Evolutionary conservation across 2,113 vertebrate species (phyloP), one percentile per base, ranked within the genome.

Genomic region (Eublepharis macularius): DNA sequence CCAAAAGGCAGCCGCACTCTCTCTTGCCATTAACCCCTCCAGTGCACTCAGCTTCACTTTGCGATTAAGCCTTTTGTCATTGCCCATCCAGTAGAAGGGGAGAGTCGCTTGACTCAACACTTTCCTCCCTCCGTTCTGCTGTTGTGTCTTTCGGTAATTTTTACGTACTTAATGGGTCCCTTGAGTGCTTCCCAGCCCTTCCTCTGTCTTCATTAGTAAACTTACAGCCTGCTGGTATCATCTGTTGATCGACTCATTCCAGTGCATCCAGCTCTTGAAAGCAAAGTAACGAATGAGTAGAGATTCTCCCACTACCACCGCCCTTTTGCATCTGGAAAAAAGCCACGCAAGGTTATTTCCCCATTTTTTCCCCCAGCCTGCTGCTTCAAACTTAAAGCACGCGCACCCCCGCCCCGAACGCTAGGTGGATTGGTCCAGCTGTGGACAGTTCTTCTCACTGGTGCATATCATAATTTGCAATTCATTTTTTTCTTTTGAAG

Each of bases 341-440:
- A 91, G 92, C 89, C 92, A 87, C n/a, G 32, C 32, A 76, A 90
- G 66, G 87, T 92, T 92, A 91, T 91, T 93, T 92, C 88, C 89
- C 88, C 26, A 3, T 21, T 86, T 85, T 74, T 63, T 80, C 78
- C 73, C 75, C 73, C 75, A 24, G 39, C 69, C 90, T 89, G 45
- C 80, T 86, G 84, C 81, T 90, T 57, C 78, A 76, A 49, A 63
- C 8, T 81, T 84, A 0, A 19, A 17, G 7, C 1, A 2, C 63
- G 19, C 51, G 41, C 36, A 78, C 26, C 68, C 24, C 34, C 26
- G 83, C 66, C 65, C 75, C 79, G 65, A 65, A 75, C 1, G 80
- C 76, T 75, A 84, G 76, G 76, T 90, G 65, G 70, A 73, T 29
- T 36, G 85, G 32, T 89, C 82, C n/a, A 84, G 76, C 51, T n/a